Evolutionary conservation across 2,888 invertebrate species (phyloP).

Genomic region (Mactromeris polynyma): DNA sequence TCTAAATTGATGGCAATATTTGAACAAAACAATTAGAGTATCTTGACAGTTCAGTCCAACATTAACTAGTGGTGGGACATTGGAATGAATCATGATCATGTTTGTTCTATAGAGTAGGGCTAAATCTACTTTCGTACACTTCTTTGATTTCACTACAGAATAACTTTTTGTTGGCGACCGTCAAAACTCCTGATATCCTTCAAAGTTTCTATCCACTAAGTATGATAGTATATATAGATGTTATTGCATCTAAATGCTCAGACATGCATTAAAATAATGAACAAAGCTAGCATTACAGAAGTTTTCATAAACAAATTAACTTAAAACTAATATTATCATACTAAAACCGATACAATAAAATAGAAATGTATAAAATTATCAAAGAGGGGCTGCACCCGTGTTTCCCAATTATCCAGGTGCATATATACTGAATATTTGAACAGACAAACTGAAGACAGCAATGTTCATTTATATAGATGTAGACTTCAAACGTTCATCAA

Average conservation of each 20-base stretch:
- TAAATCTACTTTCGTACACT: too few species aligned
- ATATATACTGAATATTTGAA: background rate
- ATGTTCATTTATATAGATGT: background rate
- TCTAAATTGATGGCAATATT: background rate
- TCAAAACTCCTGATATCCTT: too few species aligned
- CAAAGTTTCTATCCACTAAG: too few species aligned
- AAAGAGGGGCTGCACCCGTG: background rate
- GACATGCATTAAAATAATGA: too few species aligned
- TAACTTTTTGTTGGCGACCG: too few species aligned
- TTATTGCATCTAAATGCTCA: too few species aligned
- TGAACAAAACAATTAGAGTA: conserved; percentile 12
- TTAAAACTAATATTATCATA: background rate
- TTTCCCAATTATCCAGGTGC: background rate
- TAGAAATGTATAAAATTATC: background rate
- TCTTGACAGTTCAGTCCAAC: background rate
- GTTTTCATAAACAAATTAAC: background rate
- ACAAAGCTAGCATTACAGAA: background rate
- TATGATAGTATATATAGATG: too few species aligned
- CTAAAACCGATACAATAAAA: background rate
- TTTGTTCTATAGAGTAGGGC: background rate
- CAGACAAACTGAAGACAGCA: background rate
- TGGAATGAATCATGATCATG: background rate
- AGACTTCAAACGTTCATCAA: conserved; percentile 26
- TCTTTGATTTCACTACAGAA: too few species aligned
- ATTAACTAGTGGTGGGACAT: background rate